Evolutionary conservation across 1,140 invertebrate species (phyloP), one percentile per base, ranked within the genome.

Genomic region (Drosophila subobscura): DNA sequence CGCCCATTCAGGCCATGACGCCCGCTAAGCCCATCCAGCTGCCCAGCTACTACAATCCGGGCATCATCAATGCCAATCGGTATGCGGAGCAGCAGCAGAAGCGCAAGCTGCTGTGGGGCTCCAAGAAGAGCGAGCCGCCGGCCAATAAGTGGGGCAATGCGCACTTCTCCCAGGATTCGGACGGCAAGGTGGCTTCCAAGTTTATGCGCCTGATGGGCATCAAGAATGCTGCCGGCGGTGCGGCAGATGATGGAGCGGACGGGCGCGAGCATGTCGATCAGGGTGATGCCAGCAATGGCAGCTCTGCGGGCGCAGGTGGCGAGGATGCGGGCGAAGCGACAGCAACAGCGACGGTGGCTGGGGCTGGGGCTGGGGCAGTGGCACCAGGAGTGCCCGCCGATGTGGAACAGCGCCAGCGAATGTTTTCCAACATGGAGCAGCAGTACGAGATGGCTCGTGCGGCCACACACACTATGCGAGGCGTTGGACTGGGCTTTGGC

Each of bases 131-230:
- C 56, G 92, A 92, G 57, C 74, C 83, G 33, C 92, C 92, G 2
- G 93, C 94, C 16, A 94, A 93, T 76, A 94, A 96, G 47, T 98
- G 97, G 96, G 94, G 96, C 70, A 95, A 95, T 27, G 95, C 96
- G 0, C 95, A 95, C 25, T 98, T 98, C 91, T 95, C 96, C 0
- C 95, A 97, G 85, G 97, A 98, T 92, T 94, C 95, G 33, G 97
- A 98, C 92, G 97, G 97, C 42, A 93, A 97, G 92, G 95, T 97
- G 60, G 95, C 96, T 0, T 97, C 95, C n/a, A 99, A 99, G 92
- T 99, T 99, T 92, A 96, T 98, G 92, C 94, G 98, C 71, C 92
- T 99, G 7, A 99, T 99, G 98, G 98, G 98, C 42, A 98, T 99
- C 47, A 98, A 91, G 55, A 86, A 83, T 50, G 59, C 54, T 8